Evolutionary conservation across 2,797 vertebrate species (phyloP), one percentile per base, ranked within the genome.

Genomic region (Moxostoma hubbsi): DNA sequence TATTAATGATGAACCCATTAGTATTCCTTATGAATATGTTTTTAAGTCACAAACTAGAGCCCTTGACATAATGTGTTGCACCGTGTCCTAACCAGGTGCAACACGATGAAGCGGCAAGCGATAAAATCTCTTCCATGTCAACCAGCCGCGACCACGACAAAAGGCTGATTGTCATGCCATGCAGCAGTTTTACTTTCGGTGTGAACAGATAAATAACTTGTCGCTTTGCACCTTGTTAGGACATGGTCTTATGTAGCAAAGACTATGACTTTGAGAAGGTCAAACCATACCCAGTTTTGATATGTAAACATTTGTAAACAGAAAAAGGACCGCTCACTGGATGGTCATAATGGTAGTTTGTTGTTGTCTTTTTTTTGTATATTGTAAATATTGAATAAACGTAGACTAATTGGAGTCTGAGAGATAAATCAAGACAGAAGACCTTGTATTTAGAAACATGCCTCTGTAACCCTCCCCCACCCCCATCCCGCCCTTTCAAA

Each of bases 311-410:
- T 36, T 36, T 47, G 46, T 43, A 64, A 75, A 70, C 66, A 50
- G 36, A 53, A 59, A 59, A 66, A 59, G 36, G 24, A 46, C 72
- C 36, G 36, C 36, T 36, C 36, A 36, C 36, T 36, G 36, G 36
- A 36, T 46, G 65, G 61, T 77, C 71, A 69, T 50, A 9, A 6
- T 76, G 67, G 77, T 67, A 62, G 61, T 53, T 61, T 76, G 70
- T 70, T 16, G 7, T 79, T 55, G 72, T 18, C 12, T 13, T 86
- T 18, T 18, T 47, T 68, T 36, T 90, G 89, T 89, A 90, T 89
- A 92, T 91, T 86, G 80, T 89, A 83, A 85, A 81, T 85, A 82
- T 69, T 9, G 77, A 84, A 83, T 66, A 68, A 74, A 81, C 54
- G 13, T 73, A 79, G 75, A 76, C 80, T 77, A 80, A 77, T 57